Percentiles rank a stretch among this genome's conserved stretches.
Conservation (phyloP, 2,113 vertebrate species). For the Anas platyrhynchos region DNA sequence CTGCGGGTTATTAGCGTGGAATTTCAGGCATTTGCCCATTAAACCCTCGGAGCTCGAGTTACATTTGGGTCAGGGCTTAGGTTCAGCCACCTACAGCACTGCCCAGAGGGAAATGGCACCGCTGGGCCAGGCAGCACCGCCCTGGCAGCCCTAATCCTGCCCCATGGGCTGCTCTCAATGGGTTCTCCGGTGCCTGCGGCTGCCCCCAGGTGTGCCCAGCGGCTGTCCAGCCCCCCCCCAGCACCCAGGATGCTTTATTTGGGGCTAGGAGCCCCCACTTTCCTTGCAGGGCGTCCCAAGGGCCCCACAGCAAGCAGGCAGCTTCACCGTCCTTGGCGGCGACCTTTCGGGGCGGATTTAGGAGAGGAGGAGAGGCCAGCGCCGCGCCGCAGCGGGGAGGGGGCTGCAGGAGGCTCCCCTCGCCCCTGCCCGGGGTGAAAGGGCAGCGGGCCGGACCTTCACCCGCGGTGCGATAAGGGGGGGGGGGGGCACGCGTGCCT, state of each 20-base stretch:
- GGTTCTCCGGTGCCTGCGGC: neutral
- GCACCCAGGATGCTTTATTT: neutral
- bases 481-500: no score
- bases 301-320: neutral
- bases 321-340: constrained; percentile 13
- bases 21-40: constrained; percentile 9
- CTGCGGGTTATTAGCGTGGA: neutral
- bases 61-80: neutral
- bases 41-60: neutral
- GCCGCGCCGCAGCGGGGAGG: rapidly evolving
- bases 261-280: neutral
- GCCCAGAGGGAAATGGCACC: neutral
- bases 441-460: rapidly evolving
- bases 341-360: neutral
- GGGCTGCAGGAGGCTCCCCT: no score
- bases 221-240: neutral
- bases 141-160: rapidly evolving
- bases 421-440: neutral
- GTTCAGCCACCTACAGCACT: neutral
- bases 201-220: neutral
- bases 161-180: neutral
- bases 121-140: neutral
- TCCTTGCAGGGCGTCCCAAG: rapidly evolving
- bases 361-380: neutral
- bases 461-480: neutral